Conservation (phyloP, 1,140 invertebrate genomes). For the Leptinotarsa defecta region DNA sequence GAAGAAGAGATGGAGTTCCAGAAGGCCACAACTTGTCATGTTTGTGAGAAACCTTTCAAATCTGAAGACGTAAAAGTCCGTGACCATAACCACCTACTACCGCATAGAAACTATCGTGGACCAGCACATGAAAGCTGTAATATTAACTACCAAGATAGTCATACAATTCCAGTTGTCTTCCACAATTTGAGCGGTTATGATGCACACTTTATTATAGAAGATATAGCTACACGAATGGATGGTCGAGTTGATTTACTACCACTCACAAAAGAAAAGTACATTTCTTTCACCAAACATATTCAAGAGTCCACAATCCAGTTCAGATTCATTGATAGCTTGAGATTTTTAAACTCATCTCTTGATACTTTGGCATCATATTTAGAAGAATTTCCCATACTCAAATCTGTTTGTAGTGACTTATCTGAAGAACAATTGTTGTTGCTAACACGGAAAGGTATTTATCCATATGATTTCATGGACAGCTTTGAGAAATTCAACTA, state of each 20-base stretch:
- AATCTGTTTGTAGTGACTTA: not conserved
- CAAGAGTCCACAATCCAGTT: conserved; percentile 10
- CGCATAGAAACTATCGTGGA: conserved; percentile 41
- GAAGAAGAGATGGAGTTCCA: conserved; percentile 2
- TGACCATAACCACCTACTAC: conserved; percentile 42
- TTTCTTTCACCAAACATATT: not conserved
- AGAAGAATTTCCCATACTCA: conserved; percentile 30
- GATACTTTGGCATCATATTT: conserved; percentile 27
- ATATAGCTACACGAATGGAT: conserved; percentile 6
- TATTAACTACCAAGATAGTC: conserved; percentile 47
- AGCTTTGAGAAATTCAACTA: conserved; percentile 39
- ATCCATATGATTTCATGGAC: conserved; percentile 50
- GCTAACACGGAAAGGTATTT: conserved; percentile 50
- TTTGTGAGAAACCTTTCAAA: conserved; percentile 39
- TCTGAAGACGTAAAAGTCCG: not conserved
- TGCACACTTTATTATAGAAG: conserved; percentile 34
- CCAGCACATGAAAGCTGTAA: conserved; percentile 53
- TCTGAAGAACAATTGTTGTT: conserved; percentile 43
- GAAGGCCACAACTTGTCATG: conserved; percentile 40
- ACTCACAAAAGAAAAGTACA: conserved; percentile 39
- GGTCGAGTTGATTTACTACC: conserved; percentile 30
- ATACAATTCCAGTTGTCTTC: conserved; percentile 38
- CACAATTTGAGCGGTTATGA: conserved; percentile 39
- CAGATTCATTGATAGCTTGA: conserved; percentile 9
- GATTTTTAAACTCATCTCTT: conserved; percentile 35